Percentiles rank a stretch among this genome's conserved stretches.
phyloP scores from a whole-genome alignment of 2,113 vertebrate genomes.

The Syngnathus floridae region DNA sequence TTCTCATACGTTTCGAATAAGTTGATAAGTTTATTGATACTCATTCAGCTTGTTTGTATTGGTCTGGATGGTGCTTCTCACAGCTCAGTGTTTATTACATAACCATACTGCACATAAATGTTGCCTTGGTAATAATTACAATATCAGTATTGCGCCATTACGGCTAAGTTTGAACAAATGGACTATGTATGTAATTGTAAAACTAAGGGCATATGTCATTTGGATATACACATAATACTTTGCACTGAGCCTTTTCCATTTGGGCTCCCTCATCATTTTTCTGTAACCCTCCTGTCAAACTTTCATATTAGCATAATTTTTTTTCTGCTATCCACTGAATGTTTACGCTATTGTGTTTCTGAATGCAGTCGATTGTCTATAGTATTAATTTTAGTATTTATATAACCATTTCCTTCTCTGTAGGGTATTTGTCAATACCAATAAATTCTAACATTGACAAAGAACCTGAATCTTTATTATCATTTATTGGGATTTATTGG shows the following conservation, averaged over 20 bases:
- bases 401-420: background rate
- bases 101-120: background rate
- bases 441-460: constrained; percentile 26
- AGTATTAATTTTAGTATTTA: constrained; percentile 12
- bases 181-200: background rate
- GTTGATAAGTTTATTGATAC: background rate
- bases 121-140: background rate
- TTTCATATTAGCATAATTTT: background rate
- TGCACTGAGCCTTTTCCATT: constrained; percentile 25
- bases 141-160: constrained; percentile 5
- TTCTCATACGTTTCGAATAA: background rate
- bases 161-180: constrained; percentile 6
- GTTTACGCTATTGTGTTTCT: constrained; percentile 8
- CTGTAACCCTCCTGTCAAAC: background rate
- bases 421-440: constrained; percentile 12
- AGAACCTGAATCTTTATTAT: too few species aligned
- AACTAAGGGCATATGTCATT: background rate
- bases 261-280: background rate
- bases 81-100: background rate
- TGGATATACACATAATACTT: constrained; percentile 11
- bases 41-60: background rate
- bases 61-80: background rate
- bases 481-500: too few species aligned
- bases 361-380: background rate
- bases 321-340: constrained; percentile 16